Percentiles rank a stretch among this genome's conserved stretches.
These are phyloP conservation scores for Vesta saturnalis DNA, from an alignment of 2,888 invertebrate genomes.

Conservation along the genomic window DNA sequence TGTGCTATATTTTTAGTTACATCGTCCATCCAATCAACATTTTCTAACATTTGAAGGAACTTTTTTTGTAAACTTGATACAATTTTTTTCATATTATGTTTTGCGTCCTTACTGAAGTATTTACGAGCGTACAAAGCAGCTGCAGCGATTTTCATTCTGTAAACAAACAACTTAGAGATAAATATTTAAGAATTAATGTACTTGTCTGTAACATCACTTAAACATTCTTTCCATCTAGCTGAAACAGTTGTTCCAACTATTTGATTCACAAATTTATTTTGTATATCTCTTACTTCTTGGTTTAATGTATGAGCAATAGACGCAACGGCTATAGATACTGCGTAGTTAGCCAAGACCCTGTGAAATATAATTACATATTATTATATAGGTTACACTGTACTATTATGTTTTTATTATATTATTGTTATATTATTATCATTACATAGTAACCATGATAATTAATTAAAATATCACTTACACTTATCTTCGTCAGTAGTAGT, in stretches of 20 bases:
- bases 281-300: conserved; percentile 22
- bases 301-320: conserved; percentile 47
- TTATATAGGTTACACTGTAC: not conserved
- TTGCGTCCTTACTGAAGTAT: conserved; percentile 71
- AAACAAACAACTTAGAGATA: conserved; percentile 1
- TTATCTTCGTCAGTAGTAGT: too few species aligned
- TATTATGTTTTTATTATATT: too few species aligned
- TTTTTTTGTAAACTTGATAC: conserved; percentile 54
- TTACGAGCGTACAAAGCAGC: conserved; percentile 84
- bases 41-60: conserved; percentile 51
- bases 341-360: conserved; percentile 65
- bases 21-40: conserved; percentile 56
- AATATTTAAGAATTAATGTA: conserved; percentile 5
- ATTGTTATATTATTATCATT: too few species aligned
- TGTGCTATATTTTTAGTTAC: conserved; percentile 51
- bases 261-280: conserved; percentile 21
- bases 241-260: conserved; percentile 8
- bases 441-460: too few species aligned
- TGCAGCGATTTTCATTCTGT: conserved; percentile 72
- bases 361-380: conserved; percentile 2
- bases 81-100: conserved; percentile 49
- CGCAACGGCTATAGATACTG: conserved; percentile 63
- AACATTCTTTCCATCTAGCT: conserved; percentile 24
- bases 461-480: too few species aligned
- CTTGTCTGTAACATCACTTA: not conserved